Conservation (phyloP, 2,888 invertebrate genomes). For the Scaptomyza flava region DNA sequence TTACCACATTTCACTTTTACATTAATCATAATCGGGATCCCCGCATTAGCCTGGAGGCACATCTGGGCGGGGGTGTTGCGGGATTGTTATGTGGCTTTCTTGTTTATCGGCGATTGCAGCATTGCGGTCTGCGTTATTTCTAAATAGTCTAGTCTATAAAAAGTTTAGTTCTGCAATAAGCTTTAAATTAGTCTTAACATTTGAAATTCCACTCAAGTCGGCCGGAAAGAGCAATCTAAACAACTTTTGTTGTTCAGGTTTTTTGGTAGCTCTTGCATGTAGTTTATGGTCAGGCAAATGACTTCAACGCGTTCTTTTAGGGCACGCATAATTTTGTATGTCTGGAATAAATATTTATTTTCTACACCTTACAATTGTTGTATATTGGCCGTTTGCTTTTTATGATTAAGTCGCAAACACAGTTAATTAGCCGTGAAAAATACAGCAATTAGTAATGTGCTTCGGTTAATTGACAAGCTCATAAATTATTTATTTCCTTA, state of each 20-base stretch:
- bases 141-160: slow-evolving; percentile 18
- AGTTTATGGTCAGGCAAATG: slow-evolving; percentile 29
- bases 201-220: slow-evolving; percentile 35
- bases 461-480: slow-evolving; percentile 8
- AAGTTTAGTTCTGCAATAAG: slow-evolving; percentile 18
- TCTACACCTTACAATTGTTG: slow-evolving; percentile 16
- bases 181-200: slow-evolving; percentile 27
- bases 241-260: slow-evolving; percentile 1
- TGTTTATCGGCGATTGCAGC: slow-evolving; percentile 38
- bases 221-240: slow-evolving; percentile 16
- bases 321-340: slow-evolving; percentile 23
- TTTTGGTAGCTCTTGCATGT: slow-evolving; percentile 24
- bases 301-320: slow-evolving; percentile 19
- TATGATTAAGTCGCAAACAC: slow-evolving; percentile 1
- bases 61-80: slow-evolving; percentile 88
- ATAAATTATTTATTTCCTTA: slow-evolving; percentile 33
- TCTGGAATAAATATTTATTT: slow-evolving; percentile 22
- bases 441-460: background rate
- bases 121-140: slow-evolving; percentile 11
- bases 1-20: slow-evolving; percentile 85
- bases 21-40: slow-evolving; percentile 84
- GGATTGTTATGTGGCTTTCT: slow-evolving; percentile 85
- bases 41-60: slow-evolving; percentile 89
- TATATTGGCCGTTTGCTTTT: background rate
- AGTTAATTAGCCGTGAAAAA: slow-evolving; percentile 13